Evolutionary conservation across 64 coral and sea anemone species (phyloP).

Genomic region (Dendronephthya gigantea): DNA sequence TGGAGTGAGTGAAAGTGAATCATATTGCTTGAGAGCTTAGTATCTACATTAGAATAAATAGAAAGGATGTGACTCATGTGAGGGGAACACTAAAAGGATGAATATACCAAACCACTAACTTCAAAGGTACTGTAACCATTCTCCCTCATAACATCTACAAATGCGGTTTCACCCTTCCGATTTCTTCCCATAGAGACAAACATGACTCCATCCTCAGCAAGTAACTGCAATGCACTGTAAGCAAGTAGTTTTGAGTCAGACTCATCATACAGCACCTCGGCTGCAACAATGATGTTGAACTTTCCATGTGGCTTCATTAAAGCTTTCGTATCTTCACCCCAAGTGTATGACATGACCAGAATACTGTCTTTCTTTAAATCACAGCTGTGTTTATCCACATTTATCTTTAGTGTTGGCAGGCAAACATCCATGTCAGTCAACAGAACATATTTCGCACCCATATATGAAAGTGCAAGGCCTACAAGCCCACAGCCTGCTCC

Average conservation of each 20-base stretch:
- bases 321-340: conserved; percentile 41
- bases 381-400: conserved; percentile 47
- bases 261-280: conserved; percentile 72
- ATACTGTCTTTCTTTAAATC: conserved; percentile 16
- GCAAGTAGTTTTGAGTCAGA: conserved; percentile 59
- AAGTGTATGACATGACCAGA: conserved; percentile 51
- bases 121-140: conserved; percentile 57
- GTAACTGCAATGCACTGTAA: conserved; percentile 46
- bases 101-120: conserved; percentile 25
- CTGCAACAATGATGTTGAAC: conserved; percentile 77
- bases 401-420: conserved; percentile 53
- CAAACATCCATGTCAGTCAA: conserved; percentile 71
- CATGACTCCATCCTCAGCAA: conserved; percentile 33
- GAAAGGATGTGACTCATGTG: too few relatives aligned
- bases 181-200: conserved; percentile 95
- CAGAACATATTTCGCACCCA: conserved; percentile 54
- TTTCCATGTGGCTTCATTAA: conserved; percentile 38
- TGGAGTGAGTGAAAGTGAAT: too few relatives aligned
- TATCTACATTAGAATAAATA: too few relatives aligned
- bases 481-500: conserved; percentile 87
- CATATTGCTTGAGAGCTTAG: too few relatives aligned
- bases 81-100: neutral
- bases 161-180: conserved; percentile 58
- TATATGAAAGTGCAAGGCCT: conserved; percentile 59
- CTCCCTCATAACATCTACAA: conserved; percentile 45